A percentile compares a stretch with the other conserved stretches of the same genome.
Evolutionary conservation across 2,113 vertebrate species (phyloP).

Genomic region (Petrocephalus microphthalmus): DNA sequence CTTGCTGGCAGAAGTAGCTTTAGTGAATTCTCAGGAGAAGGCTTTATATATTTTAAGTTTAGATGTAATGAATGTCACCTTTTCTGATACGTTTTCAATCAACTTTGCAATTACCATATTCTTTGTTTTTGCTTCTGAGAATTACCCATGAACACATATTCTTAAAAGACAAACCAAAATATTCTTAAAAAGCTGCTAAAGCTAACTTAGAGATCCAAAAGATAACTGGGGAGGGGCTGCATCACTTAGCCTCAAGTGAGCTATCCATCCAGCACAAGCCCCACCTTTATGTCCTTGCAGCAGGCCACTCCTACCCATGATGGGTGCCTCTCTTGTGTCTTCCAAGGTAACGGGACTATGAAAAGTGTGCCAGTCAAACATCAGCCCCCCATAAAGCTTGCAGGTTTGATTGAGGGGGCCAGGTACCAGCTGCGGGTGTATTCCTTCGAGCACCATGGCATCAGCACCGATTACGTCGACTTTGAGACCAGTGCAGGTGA

Average conservation of each 20-base stretch:
- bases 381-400: constrained; percentile 74
- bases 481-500: constrained; percentile 98
- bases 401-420: constrained; percentile 81
- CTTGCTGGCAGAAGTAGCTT: not conserved
- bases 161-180: not conserved
- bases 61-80: not conserved
- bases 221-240: not conserved
- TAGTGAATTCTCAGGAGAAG: constrained; percentile 7
- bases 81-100: not conserved
- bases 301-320: constrained; percentile 50
- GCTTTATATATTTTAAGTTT: not conserved
- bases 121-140: constrained; percentile 15
- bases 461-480: constrained; percentile 79
- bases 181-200: not conserved
- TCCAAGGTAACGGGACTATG: constrained; percentile 84
- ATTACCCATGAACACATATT: not conserved
- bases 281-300: not conserved
- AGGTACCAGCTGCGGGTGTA: constrained; percentile 90
- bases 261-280: not conserved
- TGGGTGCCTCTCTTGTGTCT: constrained; percentile 63
- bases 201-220: not conserved
- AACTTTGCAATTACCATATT: not conserved
- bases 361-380: constrained; percentile 73
- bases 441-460: constrained; percentile 75
- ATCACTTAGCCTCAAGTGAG: not conserved